phyloP scores from a whole-genome alignment of 2,888 invertebrate species.

The Machimus rusticus region DNA sequence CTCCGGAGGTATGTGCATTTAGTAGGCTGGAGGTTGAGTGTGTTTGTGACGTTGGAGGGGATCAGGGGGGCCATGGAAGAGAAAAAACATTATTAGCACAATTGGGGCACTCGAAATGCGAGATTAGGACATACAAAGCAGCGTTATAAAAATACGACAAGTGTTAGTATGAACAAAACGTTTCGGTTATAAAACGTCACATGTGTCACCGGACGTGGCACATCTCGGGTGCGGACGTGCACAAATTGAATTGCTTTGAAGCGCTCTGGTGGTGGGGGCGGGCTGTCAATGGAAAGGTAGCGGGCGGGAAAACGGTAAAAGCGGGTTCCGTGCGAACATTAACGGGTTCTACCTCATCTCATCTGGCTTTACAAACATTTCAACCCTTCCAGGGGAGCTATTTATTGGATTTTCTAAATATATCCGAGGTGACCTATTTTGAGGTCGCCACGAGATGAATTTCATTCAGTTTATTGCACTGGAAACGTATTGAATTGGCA shows the following conservation, averaged over 20 bases:
- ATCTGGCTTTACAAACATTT: not conserved
- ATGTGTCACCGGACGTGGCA: not conserved
- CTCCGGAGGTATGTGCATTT: constrained; percentile 13
- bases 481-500: constrained; percentile 1
- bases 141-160: not conserved
- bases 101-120: constrained; percentile 1
- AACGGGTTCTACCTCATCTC: not conserved
- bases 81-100: constrained; percentile 32
- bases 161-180: constrained; percentile 11
- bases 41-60: not conserved
- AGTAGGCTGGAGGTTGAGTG: constrained; percentile 13
- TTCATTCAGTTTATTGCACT: constrained; percentile 30
- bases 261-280: not conserved
- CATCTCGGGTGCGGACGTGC: not conserved
- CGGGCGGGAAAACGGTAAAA: not conserved
- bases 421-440: constrained; percentile 34
- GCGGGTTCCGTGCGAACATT: not conserved
- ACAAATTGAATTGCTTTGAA: constrained; percentile 4
- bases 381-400: not conserved
- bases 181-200: constrained; percentile 1
- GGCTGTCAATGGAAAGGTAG: not conserved
- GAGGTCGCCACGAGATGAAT: not conserved
- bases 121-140: constrained; percentile 23
- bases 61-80: constrained; percentile 18
- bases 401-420: constrained; percentile 18